Evolutionary conservation across 2,888 invertebrate genomes (phyloP), one percentile per base, ranked within the genome.

Genomic region (Nezara viridula): DNA sequence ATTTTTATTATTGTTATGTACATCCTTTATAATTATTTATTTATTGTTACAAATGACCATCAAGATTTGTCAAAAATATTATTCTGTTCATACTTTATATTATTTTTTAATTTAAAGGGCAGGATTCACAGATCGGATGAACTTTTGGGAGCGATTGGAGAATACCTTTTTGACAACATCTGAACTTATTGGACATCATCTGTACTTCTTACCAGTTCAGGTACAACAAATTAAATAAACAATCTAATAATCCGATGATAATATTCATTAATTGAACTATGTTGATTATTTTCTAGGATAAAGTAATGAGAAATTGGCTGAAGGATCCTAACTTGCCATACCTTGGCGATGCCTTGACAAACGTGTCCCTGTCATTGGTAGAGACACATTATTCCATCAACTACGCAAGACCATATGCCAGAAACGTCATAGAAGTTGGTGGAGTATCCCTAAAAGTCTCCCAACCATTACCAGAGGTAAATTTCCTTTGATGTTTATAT

Each of bases 401-500:
- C 0, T 96, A 97, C 92, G 95, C 96, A 0, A 94, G 96, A 73
- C 96, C 97, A 0, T 95, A 96, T 91, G 93, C 97, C 91, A 96
- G 97, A 0, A 96, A 97, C 92, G 96, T 97, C 1, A 96, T 96
- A 16, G 97, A 97, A 93, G 96, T 97, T 12, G 97, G 96, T 6
- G 97, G 97, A 91, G 96, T 97, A 90, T 97, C 97, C 92, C 97
- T 97, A 92, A 95, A 95, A 91, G 94, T 95, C 66, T 93, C 96
- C 21, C 95, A 95, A 92, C 94, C 95, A 50, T 93, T 97, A 91
- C 95, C 95, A 90, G 94, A 94, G 92, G 96, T 95, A 92, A 73
- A 14, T 27, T 81, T 24, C n/a, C 44, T 44, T 44, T 44, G 44
- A 10, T 44, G 10, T 7, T 44, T 44, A n/a, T n/a, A n/a, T n/a